Conservation (phyloP, 2,797 vertebrate genomes). For the Stomatorhinus walkeri region DNA sequence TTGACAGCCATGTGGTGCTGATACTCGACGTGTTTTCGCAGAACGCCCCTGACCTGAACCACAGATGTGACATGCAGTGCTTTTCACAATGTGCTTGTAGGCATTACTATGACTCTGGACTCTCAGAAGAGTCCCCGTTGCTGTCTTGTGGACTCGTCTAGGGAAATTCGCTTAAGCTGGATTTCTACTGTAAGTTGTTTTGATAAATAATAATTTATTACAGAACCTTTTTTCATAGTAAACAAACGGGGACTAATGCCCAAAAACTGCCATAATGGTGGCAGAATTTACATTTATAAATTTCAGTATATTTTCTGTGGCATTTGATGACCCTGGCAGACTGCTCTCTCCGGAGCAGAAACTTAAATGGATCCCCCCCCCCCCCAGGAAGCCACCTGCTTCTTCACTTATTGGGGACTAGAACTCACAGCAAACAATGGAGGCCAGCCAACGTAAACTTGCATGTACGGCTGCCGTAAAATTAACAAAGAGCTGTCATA, state of each 20-base stretch:
- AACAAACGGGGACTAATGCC: constrained; percentile 29
- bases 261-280: constrained; percentile 16
- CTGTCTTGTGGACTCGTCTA: not conserved
- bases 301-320: constrained; percentile 7
- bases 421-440: constrained; percentile 12
- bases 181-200: not conserved
- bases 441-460: not conserved
- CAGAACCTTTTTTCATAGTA: constrained; percentile 22
- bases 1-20: not conserved
- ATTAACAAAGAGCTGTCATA: not conserved
- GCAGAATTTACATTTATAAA: constrained; percentile 1
- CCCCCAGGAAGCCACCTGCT: constrained; percentile 13
- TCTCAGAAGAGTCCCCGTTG: not conserved
- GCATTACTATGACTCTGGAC: not conserved
- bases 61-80: not conserved
- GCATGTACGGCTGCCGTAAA: not conserved
- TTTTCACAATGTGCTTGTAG: not conserved
- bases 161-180: not conserved
- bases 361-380: constrained; percentile 15
- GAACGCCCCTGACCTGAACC: not conserved
- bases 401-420: constrained; percentile 21
- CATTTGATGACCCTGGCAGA: constrained; percentile 16
- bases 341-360: constrained; percentile 1
- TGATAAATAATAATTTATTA: constrained; percentile 3
- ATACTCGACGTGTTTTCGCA: not conserved